Evolutionary conservation across 2,888 invertebrate genomes (phyloP).

Genomic region (Lacanobia oleracea): DNA sequence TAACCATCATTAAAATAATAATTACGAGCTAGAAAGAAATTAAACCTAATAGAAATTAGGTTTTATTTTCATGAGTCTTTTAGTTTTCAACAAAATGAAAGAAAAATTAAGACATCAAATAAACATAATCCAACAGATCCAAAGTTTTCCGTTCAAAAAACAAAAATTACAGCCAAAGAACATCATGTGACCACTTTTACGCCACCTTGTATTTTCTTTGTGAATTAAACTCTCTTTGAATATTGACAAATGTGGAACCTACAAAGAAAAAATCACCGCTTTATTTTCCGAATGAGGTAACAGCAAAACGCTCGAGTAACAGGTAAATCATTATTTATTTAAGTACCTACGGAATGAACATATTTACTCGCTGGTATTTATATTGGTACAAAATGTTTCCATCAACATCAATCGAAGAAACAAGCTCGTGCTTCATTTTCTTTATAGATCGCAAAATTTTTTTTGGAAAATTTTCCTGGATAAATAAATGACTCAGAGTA

Average conservation of each 20-base stretch:
- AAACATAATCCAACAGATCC: no score
- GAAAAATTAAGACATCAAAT: no score
- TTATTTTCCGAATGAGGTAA: slow-evolving; percentile 43
- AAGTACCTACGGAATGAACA: slow-evolving; percentile 42
- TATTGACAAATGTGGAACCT: slow-evolving; percentile 19
- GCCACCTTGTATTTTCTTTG: not conserved
- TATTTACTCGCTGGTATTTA: slow-evolving; percentile 47
- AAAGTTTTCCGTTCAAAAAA: no score
- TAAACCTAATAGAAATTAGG: no score
- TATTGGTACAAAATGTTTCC: slow-evolving; percentile 46
- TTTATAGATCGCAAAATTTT: not conserved
- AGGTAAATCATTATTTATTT: slow-evolving; percentile 61
- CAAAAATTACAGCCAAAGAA: no score
- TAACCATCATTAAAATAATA: slow-evolving; percentile 1
- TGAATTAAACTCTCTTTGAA: slow-evolving; percentile 12
- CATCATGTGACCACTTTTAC: not conserved
- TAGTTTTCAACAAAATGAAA: no score
- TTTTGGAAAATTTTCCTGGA: not conserved
- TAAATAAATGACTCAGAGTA: not conserved
- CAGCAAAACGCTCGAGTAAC: slow-evolving; percentile 47
- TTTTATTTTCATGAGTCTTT: no score
- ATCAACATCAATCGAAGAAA: slow-evolving; percentile 28
- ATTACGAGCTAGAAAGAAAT: no score
- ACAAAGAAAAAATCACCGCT: slow-evolving; percentile 47
- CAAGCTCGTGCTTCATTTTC: slow-evolving; percentile 10